Evolutionary conservation across 2,797 vertebrate species (phyloP).

Genomic region (Peromyscus attwateri): DNA sequence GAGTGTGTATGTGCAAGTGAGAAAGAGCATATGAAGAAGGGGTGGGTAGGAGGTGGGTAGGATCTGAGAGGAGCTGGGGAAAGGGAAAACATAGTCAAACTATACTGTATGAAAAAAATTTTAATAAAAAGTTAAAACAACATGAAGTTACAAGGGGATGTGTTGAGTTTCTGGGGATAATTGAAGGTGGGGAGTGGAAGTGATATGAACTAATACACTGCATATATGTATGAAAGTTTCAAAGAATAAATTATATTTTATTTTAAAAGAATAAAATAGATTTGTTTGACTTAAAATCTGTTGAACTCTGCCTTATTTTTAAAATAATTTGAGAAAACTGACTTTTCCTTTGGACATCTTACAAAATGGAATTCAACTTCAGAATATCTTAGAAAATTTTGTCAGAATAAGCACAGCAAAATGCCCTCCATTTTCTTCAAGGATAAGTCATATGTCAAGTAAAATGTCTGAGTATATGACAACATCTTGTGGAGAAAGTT

Average conservation of each 20-base stretch:
- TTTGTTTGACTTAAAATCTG: conserved; percentile 35
- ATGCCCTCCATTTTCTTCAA: conserved; percentile 61
- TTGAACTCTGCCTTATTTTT: conserved; percentile 28
- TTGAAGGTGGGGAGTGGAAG: not conserved
- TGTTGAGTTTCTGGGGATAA: not conserved
- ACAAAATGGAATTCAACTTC: conserved; percentile 61
- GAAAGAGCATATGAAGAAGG: not conserved
- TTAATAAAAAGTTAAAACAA: not conserved
- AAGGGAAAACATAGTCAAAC: not conserved
- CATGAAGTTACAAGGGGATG: not conserved
- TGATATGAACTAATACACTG: not conserved
- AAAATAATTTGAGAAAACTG: conserved; percentile 40
- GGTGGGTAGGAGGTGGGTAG: too few relatives aligned
- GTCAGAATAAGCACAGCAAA: conserved; percentile 44
- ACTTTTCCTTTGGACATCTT: conserved; percentile 49
- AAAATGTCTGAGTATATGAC: conserved; percentile 60
- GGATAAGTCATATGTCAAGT: conserved; percentile 54
- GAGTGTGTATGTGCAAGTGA: not conserved
- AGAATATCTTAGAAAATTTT: conserved; percentile 66
- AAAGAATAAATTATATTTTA: conserved; percentile 48
- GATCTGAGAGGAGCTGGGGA: not conserved
- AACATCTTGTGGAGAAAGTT: conserved; percentile 40
- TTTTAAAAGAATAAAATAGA: conserved; percentile 50
- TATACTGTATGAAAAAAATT: not conserved
- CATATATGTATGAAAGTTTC: not conserved